Base-by-base conservation (phyloP, 2,113 vertebrate genomes). In the Synchiropus splendidus region DNA sequence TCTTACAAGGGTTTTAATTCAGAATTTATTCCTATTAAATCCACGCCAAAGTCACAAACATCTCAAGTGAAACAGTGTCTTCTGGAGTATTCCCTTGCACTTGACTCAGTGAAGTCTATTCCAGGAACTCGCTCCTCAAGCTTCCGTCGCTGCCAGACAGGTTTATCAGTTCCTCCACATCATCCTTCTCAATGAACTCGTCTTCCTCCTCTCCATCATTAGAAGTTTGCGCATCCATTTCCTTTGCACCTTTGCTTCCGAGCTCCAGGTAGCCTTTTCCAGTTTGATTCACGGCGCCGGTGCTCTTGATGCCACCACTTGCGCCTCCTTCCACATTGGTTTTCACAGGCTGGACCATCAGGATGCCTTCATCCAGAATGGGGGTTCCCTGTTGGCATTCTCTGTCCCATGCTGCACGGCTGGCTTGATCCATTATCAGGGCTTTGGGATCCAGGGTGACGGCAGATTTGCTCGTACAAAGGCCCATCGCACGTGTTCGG, bases 211-310 rank as follows among this genome's bases (percentile, higher is more conserved):
- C 21, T 27, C 21, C 21, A 27, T 27, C 21, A 27, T 27, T 27
- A 27, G 53, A 65, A 1, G 34, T 61, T 48, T 68, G 66, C 0
- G 40, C 55, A 27, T 70, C 60, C 18, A 45, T 34, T 12, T 73
- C 68, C 17, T 33, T 45, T 6, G 61, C 50, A n/a, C 41, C 58
- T n/a, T 67, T 61, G 10, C 70, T 59, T 2, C 48, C 66, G 16
- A 77, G 48, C 61, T 79, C 72, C 39, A 79, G 49, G 58, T 81
- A 79, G 40, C 70, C 67, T 31, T 76, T 76, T 15, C 56, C 58
- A 0, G 61, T 57, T 21, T 58, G 58, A 39, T 58, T 70, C 14
- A 58, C 2, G 0, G 6, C 16, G 4, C 37, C 21, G 0, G 39
- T 30, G 3, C 53, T 39, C 33, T 56, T 66, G 2, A 21, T 30